These are phyloP conservation scores for Torymus tubicola DNA, from an alignment of 2,888 invertebrate species.

Conservation along the genomic window DNA sequence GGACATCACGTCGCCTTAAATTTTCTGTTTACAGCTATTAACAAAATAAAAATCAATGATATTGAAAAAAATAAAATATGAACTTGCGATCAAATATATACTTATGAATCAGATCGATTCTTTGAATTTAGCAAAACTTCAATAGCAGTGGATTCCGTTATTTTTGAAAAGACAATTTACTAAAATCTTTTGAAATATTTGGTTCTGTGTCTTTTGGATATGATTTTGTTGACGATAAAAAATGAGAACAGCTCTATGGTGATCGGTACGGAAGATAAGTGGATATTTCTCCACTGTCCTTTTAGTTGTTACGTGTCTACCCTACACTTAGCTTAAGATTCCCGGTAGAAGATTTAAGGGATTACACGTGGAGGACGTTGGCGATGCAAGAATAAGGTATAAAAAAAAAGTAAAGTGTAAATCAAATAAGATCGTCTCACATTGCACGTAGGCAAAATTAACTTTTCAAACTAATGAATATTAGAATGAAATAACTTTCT, in stretches of 20 bases:
- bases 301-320: not conserved
- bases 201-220: not conserved
- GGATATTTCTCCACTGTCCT: constrained; percentile 22
- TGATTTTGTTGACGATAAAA: constrained; percentile 50
- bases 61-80: too few relatives aligned
- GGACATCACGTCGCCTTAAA: too few relatives aligned
- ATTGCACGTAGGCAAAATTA: not conserved
- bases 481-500: too few relatives aligned
- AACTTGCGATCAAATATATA: too few relatives aligned
- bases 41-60: too few relatives aligned
- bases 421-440: not conserved
- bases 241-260: constrained; percentile 7
- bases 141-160: too few relatives aligned
- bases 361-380: constrained; percentile 13
- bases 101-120: too few relatives aligned
- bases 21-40: too few relatives aligned
- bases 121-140: too few relatives aligned
- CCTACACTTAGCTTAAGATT: constrained; percentile 2
- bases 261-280: constrained; percentile 40
- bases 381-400: constrained; percentile 28
- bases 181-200: constrained; percentile 27
- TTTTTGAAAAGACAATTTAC: not conserved
- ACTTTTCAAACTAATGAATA: too few relatives aligned
- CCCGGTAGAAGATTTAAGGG: constrained; percentile 30
- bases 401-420: not conserved